These are phyloP conservation scores for Dynastes grantii DNA, from an alignment of 2,888 invertebrate genomes.

Conservation along the genomic window DNA sequence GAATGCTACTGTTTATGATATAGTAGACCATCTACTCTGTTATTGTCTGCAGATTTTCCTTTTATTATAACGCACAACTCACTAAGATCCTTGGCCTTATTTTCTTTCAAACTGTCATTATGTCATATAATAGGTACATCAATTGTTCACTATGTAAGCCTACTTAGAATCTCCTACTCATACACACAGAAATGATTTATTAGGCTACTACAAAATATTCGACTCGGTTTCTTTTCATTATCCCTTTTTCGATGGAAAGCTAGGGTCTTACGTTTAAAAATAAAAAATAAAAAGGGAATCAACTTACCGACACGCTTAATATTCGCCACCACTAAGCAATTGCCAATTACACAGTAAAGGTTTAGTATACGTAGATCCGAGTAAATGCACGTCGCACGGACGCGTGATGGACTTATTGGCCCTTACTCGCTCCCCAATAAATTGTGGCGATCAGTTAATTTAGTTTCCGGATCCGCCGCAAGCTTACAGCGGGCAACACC, in stretches of 20 bases:
- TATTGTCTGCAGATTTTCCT: neutral
- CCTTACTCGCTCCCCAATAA: slow-evolving; percentile 69
- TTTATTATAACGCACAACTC: neutral
- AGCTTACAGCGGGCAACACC: slow-evolving; percentile 60
- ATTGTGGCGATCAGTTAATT: slow-evolving; percentile 70
- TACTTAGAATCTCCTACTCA: too few species aligned
- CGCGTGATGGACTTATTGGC: slow-evolving; percentile 69
- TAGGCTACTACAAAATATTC: too few species aligned
- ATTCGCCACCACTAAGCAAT: neutral
- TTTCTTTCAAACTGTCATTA: neutral
- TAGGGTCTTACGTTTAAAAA: too few species aligned
- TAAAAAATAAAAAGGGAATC: too few species aligned
- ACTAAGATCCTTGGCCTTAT: slow-evolving; percentile 3
- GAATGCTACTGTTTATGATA: too few species aligned
- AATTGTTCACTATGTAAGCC: too few species aligned
- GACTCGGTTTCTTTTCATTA: too few species aligned
- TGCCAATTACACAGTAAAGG: neutral
- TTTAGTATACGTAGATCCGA: slow-evolving; percentile 4
- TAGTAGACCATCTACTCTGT: too few species aligned
- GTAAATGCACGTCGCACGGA: slow-evolving; percentile 13
- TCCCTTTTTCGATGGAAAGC: too few species aligned
- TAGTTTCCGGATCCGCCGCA: slow-evolving; percentile 61
- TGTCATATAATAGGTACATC: neutral
- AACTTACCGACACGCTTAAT: too few species aligned
- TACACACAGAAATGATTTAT: too few species aligned